Evolutionary conservation across 53 echinoderm and acorn worm genomes (phyloP).

Genomic region (Echinometra lucunter): DNA sequence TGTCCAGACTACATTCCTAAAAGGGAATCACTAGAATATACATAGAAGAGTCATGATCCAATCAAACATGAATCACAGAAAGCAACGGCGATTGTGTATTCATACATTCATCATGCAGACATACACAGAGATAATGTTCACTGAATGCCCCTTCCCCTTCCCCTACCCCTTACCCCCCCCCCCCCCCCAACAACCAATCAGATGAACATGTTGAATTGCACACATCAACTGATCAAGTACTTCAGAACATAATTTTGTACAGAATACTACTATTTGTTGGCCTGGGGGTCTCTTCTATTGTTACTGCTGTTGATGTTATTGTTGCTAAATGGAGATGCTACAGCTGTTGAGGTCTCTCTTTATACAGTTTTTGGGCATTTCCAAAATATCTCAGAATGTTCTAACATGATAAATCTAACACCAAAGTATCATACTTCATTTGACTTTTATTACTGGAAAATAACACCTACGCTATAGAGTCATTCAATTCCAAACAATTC

Average conservation of each 20-base stretch:
- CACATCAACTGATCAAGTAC: neutral
- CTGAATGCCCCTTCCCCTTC: neutral
- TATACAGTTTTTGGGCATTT: neutral
- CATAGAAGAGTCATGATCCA: neutral
- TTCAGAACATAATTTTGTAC: neutral
- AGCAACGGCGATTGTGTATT: neutral
- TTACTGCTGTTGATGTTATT: too few species aligned
- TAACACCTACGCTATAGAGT: too few species aligned
- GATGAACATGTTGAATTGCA: too few species aligned
- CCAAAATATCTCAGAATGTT: neutral
- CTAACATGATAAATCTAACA: neutral
- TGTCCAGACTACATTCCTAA: neutral
- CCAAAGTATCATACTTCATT: too few species aligned
- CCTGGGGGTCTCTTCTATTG: too few species aligned
- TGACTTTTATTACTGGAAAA: too few species aligned
- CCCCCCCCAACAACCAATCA: too few species aligned
- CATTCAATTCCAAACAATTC: too few species aligned
- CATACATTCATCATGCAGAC: too few species aligned
- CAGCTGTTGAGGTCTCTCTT: neutral
- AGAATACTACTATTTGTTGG: neutral
- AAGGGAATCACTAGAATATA: neutral
- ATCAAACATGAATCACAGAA: constrained; percentile 39
- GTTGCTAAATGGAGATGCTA: too few species aligned
- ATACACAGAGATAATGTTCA: neutral
- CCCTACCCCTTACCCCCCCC: too few species aligned